Evolutionary conservation across 2,888 invertebrate species (phyloP).

Genomic region (Neocrepidodera transversa): DNA sequence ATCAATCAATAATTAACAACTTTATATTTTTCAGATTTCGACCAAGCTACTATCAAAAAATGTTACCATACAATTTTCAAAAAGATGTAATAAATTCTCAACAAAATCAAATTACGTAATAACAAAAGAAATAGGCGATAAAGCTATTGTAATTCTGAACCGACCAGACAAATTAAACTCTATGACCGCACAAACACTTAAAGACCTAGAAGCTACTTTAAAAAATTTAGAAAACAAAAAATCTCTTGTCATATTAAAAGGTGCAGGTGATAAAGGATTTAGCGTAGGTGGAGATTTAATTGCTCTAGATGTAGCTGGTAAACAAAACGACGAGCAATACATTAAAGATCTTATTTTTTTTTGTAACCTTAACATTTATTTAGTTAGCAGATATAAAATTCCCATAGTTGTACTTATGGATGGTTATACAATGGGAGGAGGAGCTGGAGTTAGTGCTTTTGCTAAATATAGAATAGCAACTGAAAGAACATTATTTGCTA

Average conservation of each 20-base stretch:
- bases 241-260: constrained; percentile 63
- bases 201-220: constrained; percentile 66
- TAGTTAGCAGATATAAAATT: constrained; percentile 83
- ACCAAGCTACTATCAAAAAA: neutral
- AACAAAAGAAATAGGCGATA: constrained; percentile 61
- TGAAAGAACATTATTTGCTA: constrained; percentile 92
- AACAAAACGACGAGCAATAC: constrained; percentile 76
- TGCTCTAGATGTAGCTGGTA: constrained; percentile 72
- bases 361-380: constrained; percentile 77
- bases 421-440: constrained; percentile 98
- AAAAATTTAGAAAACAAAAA: constrained; percentile 67
- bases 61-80: neutral
- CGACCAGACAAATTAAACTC: constrained; percentile 79
- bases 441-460: constrained; percentile 93
- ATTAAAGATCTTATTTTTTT: constrained; percentile 64
- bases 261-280: constrained; percentile 81
- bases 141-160: constrained; percentile 66
- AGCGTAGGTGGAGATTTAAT: constrained; percentile 98
- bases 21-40: neutral
- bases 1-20: too few relatives aligned
- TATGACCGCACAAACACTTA: constrained; percentile 75
- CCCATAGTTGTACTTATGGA: constrained; percentile 93
- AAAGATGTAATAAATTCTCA: neutral
- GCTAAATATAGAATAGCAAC: constrained; percentile 93
- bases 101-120: neutral